A percentile compares a stretch with the other conserved stretches of the same genome.
Evolutionary conservation across 2,888 invertebrate species (phyloP).

Genomic region (Hololepta plana): DNA sequence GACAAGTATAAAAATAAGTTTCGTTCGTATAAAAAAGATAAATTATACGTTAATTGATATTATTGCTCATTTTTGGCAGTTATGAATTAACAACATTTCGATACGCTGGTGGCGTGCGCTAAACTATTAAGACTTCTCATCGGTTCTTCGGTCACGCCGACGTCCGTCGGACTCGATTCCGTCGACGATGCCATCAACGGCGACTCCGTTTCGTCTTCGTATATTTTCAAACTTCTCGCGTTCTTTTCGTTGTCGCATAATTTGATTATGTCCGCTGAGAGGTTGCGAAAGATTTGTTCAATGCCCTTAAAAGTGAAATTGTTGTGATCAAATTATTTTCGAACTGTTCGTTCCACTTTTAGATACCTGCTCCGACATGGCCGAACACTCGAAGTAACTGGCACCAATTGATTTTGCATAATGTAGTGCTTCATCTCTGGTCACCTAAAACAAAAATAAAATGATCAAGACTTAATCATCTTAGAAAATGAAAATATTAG

Average conservation of each 20-base stretch:
- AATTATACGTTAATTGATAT: too few species aligned
- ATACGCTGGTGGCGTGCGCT: slow-evolving; percentile 47
- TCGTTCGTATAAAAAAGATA: too few species aligned
- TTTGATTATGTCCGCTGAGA: slow-evolving; percentile 42
- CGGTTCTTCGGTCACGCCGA: slow-evolving; percentile 42
- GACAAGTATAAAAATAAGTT: too few species aligned
- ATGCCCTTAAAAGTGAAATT: slow-evolving; percentile 34
- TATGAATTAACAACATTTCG: slow-evolving; percentile 40
- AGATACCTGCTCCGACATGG: slow-evolving; percentile 48
- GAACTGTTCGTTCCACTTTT: not conserved
- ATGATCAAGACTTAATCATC: too few species aligned
- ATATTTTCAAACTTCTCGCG: slow-evolving; percentile 35
- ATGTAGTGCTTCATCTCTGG: slow-evolving; percentile 46
- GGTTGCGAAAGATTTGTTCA: slow-evolving; percentile 50
- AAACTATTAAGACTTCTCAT: slow-evolving; percentile 45
- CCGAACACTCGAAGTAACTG: slow-evolving; percentile 69
- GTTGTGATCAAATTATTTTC: not conserved
- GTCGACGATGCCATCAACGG: slow-evolving; percentile 29
- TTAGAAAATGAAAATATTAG: too few species aligned
- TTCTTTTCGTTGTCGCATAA: slow-evolving; percentile 28
- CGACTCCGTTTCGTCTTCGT: slow-evolving; percentile 28
- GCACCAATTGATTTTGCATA: slow-evolving; percentile 74
- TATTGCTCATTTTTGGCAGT: not conserved
- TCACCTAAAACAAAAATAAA: too few species aligned
- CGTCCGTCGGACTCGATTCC: slow-evolving; percentile 38